A percentile compares a stretch with the other conserved stretches of the same genome.
These are phyloP conservation scores for Montipora sp. DNA, from an alignment of 64 coral and sea anemone genomes.

Conservation along the genomic window DNA sequence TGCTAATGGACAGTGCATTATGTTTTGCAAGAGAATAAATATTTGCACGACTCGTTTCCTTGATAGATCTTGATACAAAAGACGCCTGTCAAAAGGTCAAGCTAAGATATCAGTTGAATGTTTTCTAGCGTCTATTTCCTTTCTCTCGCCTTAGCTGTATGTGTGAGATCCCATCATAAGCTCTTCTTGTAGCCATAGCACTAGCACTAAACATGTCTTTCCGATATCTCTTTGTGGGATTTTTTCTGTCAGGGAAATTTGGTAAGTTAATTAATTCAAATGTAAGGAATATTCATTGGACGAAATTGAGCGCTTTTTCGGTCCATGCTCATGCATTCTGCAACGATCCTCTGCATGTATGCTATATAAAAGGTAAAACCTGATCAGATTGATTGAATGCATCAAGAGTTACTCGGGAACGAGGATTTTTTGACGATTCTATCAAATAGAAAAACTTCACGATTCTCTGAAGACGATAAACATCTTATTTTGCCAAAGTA, in stretches of 20 bases:
- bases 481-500: no score
- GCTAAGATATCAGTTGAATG: background rate
- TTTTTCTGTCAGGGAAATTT: background rate
- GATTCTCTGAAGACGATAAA: no score
- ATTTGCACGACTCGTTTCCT: background rate
- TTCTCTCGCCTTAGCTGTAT: background rate
- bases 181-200: background rate
- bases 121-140: background rate
- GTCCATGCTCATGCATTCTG: no score
- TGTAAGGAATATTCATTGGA: background rate
- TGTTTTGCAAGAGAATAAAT: background rate
- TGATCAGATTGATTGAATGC: no score
- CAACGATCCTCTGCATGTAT: no score
- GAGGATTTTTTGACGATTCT: no score
- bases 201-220: background rate
- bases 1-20: background rate
- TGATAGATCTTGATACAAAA: background rate
- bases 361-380: no score
- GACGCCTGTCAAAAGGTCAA: background rate
- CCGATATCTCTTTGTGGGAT: background rate
- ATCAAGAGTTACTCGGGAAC: no score
- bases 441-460: no score
- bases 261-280: background rate
- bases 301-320: background rate
- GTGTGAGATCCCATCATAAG: background rate